Evolutionary conservation across 2,888 invertebrate genomes (phyloP), one percentile per base, ranked within the genome.

Genomic region (Cephus sareptanus): DNA sequence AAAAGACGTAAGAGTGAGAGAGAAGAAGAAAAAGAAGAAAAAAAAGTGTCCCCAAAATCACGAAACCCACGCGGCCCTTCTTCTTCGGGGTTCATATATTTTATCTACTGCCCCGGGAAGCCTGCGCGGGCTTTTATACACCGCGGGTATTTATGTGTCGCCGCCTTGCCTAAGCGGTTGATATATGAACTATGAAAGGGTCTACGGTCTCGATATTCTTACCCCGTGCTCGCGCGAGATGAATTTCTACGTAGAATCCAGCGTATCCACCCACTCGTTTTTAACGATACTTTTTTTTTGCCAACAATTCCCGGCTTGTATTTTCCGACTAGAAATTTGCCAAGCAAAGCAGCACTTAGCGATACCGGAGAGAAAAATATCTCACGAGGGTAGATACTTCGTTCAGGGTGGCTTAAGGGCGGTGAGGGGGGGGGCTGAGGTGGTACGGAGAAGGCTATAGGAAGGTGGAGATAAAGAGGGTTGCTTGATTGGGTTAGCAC

Each of bases 121-220:
- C 83, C 81, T 78, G 78, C 77, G 78, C 78, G 82, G 76, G 78
- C 75, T 76, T 87, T 88, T 86, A 88, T 88, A 87, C 79, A 88
- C 86, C 87, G 85, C 85, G 85, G 87, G 89, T 89, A 89, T 89
- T 89, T 89, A 88, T 89, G 89, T 89, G 89, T 89, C 89, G 86
- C 89, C 89, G 89, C 89, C 89, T 89, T 84, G 82, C 89, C 88
- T 89, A 89, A 89, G 89, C 89, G 85, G 85, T 87, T 89, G 89
- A 89, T 89, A 89, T 89, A 89, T 89, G 87, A 89, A 89, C 89
- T 89, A 87, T 86, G 85, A 87, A 79, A 34, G 74, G n/a, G 13
- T n/a, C 33, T n/a, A 15, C 35, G 23, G 23, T 30, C 37, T 34
- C 11, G 74, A 74, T 34, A 31, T 34, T 34, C 30, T 82, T 70